Base-by-base conservation (phyloP, 1,140 invertebrate genomes). In the Coenobita brevimanus region DNA sequence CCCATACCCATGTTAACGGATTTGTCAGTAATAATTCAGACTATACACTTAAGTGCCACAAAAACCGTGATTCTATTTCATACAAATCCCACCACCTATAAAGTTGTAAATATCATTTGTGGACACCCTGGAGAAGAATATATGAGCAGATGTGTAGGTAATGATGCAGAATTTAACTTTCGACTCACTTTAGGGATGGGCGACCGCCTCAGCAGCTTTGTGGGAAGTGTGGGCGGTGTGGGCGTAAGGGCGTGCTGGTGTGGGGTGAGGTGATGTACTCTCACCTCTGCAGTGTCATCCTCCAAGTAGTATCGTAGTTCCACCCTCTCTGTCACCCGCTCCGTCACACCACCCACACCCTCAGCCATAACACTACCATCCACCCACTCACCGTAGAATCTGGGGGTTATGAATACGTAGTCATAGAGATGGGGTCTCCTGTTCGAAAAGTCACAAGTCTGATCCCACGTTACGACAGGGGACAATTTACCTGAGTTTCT, bases 161-260 rank as follows among this genome's bases (percentile, higher is more conserved):
- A n/a, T n/a, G n/a, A n/a, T n/a, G n/a, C n/a, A n/a, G n/a, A n/a
- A n/a, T n/a, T n/a, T n/a, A n/a, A 50, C 46, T 17, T 50, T 50
- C 6, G 6, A 8, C 46, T 8, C 24, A 87, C 85, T 76, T 87
- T 81, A 24, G 85, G 73, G 30, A 87, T 78, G 67, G 85, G 85
- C 2, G 36, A 75, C 21, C 85, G 76, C 46, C 71, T 87, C 24
- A 87, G 85, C 17, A 87, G 33, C 62, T 87, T 87, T 15, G 78
- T 80, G 36, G 85, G 85, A 3, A 54, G 43, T 17, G 38, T 10
- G 1, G 85, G 85, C 10, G 64, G 76, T 0, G 76, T 67, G 27
- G 85, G 85, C 27, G 85, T 87, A 43, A 87, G 85, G 27, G 78
- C 76, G 50, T 87, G 60, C 67, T 87, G 85, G 46, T 87, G 85